Conservation (phyloP, 2,888 invertebrate genomes). For the Drosophila quinaria region DNA sequence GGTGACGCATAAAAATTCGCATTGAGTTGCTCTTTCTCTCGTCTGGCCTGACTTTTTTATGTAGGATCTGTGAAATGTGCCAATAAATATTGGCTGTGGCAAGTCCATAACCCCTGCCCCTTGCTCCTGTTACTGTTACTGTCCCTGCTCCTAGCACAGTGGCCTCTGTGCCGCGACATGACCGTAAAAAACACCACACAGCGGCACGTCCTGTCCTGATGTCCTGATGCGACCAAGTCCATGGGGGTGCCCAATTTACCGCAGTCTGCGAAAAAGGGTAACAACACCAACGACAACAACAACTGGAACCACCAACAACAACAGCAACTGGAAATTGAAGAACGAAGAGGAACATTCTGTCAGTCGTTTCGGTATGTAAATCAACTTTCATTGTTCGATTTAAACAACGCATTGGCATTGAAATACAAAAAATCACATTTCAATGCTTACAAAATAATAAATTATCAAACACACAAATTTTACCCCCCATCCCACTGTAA, state of each 20-base stretch:
- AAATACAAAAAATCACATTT: conserved; percentile 78
- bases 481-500: background rate
- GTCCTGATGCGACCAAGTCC: conserved; percentile 38
- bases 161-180: conserved; percentile 53
- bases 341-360: conserved; percentile 58
- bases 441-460: conserved; percentile 85
- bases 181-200: conserved; percentile 74
- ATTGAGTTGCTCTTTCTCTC: conserved; percentile 61
- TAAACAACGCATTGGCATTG: conserved; percentile 59
- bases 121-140: background rate
- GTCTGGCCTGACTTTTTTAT: conserved; percentile 47
- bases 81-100: conserved; percentile 59
- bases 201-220: conserved; percentile 54
- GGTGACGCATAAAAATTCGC: conserved; percentile 76
- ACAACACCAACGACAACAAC: conserved; percentile 48
- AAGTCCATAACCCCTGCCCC: conserved; percentile 25
- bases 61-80: conserved; percentile 26
- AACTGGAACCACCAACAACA: conserved; percentile 46
- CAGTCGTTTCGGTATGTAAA: conserved; percentile 86
- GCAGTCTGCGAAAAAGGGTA: conserved; percentile 43
- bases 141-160: background rate
- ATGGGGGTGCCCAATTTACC: conserved; percentile 63
- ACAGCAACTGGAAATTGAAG: conserved; percentile 12
- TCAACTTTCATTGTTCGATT: conserved; percentile 85
- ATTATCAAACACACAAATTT: conserved; percentile 83